These are phyloP conservation scores for Camponotus floridanus DNA, from an alignment of 1,140 invertebrate species.

Conservation along the genomic window DNA sequence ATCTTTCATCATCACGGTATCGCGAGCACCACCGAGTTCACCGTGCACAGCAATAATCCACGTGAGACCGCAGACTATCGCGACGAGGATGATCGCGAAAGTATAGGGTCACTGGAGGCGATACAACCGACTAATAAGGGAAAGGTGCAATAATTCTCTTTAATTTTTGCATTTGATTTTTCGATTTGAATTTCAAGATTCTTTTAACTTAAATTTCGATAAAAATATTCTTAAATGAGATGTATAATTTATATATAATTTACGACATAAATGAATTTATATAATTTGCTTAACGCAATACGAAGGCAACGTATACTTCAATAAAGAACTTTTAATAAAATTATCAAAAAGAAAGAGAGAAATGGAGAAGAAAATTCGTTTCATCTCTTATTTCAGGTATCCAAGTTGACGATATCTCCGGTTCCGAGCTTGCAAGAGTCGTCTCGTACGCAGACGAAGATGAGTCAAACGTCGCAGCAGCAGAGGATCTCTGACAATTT, in stretches of 20 bases:
- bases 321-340: too few relatives aligned
- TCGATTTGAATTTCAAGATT: too few relatives aligned
- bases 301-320: too few relatives aligned
- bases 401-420: conserved; percentile 83
- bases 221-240: too few relatives aligned
- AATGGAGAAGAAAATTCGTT: too few relatives aligned
- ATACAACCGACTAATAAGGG: conserved; percentile 82
- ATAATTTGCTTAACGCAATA: too few relatives aligned
- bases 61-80: conserved; percentile 81
- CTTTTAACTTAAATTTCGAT: too few relatives aligned
- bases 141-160: conserved; percentile 73
- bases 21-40: conserved; percentile 81
- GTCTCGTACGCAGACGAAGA: conserved; percentile 67
- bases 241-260: too few relatives aligned
- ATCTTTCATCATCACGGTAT: conserved; percentile 83
- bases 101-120: conserved; percentile 78
- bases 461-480: conserved; percentile 58
- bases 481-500: conserved; percentile 75
- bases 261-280: too few relatives aligned
- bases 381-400: conserved; percentile 73
- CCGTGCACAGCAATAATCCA: conserved; percentile 81
- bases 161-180: too few relatives aligned
- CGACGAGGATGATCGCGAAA: conserved; percentile 70
- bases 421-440: conserved; percentile 76
- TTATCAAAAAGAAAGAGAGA: too few relatives aligned